Conservation (phyloP, 1,140 invertebrate genomes). For the Pectinophora gossypiella region DNA sequence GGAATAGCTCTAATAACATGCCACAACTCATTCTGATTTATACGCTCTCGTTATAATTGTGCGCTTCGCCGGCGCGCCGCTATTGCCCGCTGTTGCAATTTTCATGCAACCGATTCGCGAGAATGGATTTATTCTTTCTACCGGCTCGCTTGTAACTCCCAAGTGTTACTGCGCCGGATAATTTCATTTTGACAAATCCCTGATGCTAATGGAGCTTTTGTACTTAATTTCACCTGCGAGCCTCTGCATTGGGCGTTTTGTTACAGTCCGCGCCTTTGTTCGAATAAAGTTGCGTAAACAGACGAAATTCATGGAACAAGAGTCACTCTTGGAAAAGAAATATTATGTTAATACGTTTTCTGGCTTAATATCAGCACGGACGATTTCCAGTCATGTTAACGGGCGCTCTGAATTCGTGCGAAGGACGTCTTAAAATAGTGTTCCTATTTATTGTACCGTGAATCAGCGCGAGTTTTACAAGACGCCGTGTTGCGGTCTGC, state of each 20-base stretch:
- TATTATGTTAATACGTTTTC: constrained; percentile 31
- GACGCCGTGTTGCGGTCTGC: constrained; percentile 15
- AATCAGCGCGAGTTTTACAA: constrained; percentile 42
- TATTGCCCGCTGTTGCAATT: constrained; percentile 63
- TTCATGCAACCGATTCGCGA: constrained; percentile 62
- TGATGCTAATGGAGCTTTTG: constrained; percentile 8
- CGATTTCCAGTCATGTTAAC: constrained; percentile 56
- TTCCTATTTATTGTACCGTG: constrained; percentile 50
- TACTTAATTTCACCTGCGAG: constrained; percentile 5
- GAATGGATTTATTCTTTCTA: constrained; percentile 68
- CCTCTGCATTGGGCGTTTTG: not conserved
- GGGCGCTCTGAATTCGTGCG: constrained; percentile 45
- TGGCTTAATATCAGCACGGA: constrained; percentile 37
- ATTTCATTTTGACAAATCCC: constrained; percentile 25
- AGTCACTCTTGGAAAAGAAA: constrained; percentile 17
- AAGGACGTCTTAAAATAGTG: constrained; percentile 68
- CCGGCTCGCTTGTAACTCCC: constrained; percentile 55
- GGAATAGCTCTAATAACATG: constrained; percentile 66
- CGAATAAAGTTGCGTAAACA: constrained; percentile 10
- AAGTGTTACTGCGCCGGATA: constrained; percentile 35
- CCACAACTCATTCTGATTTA: constrained; percentile 72
- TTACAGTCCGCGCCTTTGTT: not conserved
- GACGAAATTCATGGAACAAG: constrained; percentile 13
- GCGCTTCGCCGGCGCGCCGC: constrained; percentile 55
- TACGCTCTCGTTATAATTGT: constrained; percentile 69